Conservation (phyloP, 2,888 invertebrate genomes). For the Arge pagana region DNA sequence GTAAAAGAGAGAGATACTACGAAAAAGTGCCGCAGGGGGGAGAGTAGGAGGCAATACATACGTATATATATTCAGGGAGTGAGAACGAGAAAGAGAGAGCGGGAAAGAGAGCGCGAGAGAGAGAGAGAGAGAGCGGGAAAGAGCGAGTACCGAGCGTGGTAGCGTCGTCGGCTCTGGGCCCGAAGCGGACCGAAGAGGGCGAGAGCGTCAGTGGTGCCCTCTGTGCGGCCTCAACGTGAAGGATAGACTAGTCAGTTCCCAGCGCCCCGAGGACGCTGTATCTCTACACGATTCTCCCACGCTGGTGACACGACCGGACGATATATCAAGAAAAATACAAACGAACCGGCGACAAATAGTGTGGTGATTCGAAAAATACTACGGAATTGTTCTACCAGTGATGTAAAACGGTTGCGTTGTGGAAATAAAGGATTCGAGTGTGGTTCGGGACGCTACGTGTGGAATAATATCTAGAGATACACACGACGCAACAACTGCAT, state of each 20-base stretch:
- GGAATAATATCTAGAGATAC: too few relatives aligned
- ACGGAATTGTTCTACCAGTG: too few relatives aligned
- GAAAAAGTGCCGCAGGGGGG: neutral
- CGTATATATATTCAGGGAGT: constrained; percentile 1
- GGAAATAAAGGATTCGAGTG: too few relatives aligned
- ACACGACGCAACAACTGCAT: too few relatives aligned
- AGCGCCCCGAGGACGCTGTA: constrained; percentile 39
- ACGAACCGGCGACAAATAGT: too few relatives aligned
- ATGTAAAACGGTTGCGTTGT: too few relatives aligned
- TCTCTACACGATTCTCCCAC: constrained; percentile 21
- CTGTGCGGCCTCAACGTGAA: constrained; percentile 44
- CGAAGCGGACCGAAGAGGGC: constrained; percentile 30
- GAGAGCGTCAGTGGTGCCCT: constrained; percentile 42
- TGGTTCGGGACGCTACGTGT: too few relatives aligned
- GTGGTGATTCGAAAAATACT: too few relatives aligned
- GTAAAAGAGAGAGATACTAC: neutral
- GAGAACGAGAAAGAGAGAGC: constrained; percentile 8
- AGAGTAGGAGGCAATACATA: constrained; percentile 11
- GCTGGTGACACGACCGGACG: constrained; percentile 13
- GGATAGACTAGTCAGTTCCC: constrained; percentile 51
- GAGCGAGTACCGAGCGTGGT: constrained; percentile 5
- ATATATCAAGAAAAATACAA: too few relatives aligned
- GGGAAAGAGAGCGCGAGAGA: constrained; percentile 27
- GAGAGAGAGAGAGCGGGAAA: constrained; percentile 21
- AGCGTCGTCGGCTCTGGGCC: constrained; percentile 9